Conservation (phyloP, 1,140 invertebrate genomes). For the Philotrypesis tridentata region DNA sequence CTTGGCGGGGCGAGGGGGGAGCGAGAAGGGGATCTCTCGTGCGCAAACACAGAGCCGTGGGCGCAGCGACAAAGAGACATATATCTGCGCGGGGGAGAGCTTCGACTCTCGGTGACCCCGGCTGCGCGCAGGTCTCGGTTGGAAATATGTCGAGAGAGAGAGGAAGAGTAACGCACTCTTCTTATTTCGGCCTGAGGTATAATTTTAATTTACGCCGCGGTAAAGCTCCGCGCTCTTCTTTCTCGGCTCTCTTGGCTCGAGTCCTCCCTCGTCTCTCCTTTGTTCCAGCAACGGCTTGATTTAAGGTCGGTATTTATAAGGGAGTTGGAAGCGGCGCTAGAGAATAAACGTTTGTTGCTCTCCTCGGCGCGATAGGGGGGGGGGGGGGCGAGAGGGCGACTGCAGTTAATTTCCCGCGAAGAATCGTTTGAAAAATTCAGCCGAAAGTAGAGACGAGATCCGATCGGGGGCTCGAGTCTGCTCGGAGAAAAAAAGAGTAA, state of each 20-base stretch:
- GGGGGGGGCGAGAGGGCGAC: no score
- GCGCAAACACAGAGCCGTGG: conserved; percentile 27
- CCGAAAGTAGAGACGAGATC: no score
- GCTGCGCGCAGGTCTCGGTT: no score
- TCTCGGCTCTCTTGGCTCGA: neutral
- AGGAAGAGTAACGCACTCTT: neutral
- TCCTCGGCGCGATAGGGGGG: neutral
- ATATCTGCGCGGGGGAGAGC: no score
- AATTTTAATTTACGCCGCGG: conserved; percentile 4
- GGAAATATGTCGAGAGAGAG: neutral
- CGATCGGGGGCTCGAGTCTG: no score
- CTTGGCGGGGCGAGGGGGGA: neutral
- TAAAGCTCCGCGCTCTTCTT: neutral
- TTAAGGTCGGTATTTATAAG: neutral
- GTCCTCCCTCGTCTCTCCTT: neutral
- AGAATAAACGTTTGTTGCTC: no score
- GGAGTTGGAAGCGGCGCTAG: neutral
- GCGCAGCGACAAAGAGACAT: neutral
- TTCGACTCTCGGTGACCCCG: neutral
- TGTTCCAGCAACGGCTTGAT: neutral
- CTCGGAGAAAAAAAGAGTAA: no score
- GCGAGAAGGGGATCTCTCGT: neutral
- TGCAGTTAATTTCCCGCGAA: no score
- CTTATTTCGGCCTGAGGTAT: neutral
- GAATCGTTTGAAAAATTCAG: no score